Base-by-base conservation (phyloP, 92 coral and sea anemone species). In the Pocillopora grandis region DNA sequence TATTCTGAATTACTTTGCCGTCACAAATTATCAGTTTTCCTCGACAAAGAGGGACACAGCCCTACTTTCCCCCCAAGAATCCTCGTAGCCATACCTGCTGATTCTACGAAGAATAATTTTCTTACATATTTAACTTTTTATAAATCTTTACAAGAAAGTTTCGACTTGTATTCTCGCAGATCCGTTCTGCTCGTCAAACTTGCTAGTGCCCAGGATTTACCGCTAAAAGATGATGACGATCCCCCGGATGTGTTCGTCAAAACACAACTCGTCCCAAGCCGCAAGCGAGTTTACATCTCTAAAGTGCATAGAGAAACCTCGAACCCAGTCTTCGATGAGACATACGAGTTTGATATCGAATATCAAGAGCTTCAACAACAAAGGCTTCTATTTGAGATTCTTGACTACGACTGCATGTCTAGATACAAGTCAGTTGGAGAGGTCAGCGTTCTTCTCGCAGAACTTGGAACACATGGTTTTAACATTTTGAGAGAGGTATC, bases 331-430 rank as follows among this genome's bases (percentile, higher is more conserved):
- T 96, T 94, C 75, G 88, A 94, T 64, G 98, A 96, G 72, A 73
- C 84, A 48, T 96, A 94, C 65, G 93, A 96, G 48, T 94, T 96
- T 87, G 98, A 96, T 31, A 92, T 94, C 49, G 88, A 91, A 14
- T 94, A 92, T 66, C 90, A 93, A 21, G 95, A 94, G 59, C 88
- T 96, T 10, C 97, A 94, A 58, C 81, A 88, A 12, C 98, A 96
- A 72, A 91, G 86, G 71, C 87, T 96, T 49, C 81, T 90, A 59
- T 96, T 96, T 75, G 92, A 92, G 70, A 89, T 96, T 33, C 88
- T 88, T 90, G 96, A 93, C 66, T 94, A 86, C 61, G 96, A 96
- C 72, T 96, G 98, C 73, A 71, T 96, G 61, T 96, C 98, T 18
- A 83, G 93, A 15, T 92, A 92, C 87, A 88, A 90, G 23, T 66